These are phyloP conservation scores for Grus americana DNA, from an alignment of 2,113 vertebrate species.

Conservation along the genomic window DNA sequence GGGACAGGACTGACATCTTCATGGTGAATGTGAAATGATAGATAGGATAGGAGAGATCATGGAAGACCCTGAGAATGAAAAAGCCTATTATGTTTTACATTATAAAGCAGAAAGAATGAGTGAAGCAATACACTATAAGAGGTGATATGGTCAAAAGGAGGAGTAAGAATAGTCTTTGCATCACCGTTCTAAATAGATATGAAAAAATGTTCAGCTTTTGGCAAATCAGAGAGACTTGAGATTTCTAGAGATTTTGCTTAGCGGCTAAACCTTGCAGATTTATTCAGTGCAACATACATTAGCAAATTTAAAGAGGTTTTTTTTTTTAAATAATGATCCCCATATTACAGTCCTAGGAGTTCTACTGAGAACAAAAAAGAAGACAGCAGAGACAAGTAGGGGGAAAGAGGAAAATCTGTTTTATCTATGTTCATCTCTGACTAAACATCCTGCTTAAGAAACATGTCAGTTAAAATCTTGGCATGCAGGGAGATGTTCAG, in stretches of 20 bases:
- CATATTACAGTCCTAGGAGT: background rate
- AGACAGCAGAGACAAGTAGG: background rate
- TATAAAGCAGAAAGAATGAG: background rate
- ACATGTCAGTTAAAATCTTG: background rate
- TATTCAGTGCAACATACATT: background rate
- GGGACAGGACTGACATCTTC: slow-evolving; percentile 25
- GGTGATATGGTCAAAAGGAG: background rate
- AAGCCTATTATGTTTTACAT: background rate
- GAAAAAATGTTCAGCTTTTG: background rate
- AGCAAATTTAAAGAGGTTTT: background rate
- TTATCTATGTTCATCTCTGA: background rate
- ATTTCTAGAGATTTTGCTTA: background rate
- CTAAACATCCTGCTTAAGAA: background rate
- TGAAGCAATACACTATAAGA: background rate
- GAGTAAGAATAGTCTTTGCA: background rate
- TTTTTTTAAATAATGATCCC: background rate
- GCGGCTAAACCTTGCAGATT: background rate
- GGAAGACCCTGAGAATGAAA: slow-evolving; percentile 28
- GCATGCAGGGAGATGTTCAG: background rate
- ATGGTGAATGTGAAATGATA: background rate
- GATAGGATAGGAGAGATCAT: background rate
- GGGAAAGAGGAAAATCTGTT: background rate
- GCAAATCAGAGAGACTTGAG: background rate
- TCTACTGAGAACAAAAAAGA: background rate
- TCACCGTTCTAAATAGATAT: background rate